These are phyloP conservation scores for Takifugu flavidus DNA, from an alignment of 2,113 vertebrate species.

Conservation along the genomic window DNA sequence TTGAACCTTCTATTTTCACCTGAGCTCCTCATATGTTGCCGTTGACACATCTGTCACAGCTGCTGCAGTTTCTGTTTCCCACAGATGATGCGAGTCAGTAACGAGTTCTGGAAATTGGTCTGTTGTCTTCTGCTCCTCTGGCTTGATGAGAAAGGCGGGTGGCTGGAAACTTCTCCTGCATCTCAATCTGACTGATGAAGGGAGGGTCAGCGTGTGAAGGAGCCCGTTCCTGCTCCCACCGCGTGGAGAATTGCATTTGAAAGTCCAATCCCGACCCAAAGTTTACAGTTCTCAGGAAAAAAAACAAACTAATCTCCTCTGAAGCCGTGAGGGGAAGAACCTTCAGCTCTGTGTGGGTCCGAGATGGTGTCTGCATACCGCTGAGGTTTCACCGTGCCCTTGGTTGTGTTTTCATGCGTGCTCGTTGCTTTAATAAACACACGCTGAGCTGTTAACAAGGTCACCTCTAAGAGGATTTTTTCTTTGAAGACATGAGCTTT, in stretches of 20 bases:
- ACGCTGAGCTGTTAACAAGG: constrained; percentile 40
- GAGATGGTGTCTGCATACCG: background rate
- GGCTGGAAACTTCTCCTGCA: background rate
- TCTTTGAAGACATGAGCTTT: too few relatives aligned
- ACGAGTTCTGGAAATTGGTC: constrained; percentile 8
- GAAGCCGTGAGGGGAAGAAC: constrained; percentile 14
- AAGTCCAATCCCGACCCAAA: constrained; percentile 36
- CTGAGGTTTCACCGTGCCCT: constrained; percentile 21
- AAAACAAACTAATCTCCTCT: constrained; percentile 33
- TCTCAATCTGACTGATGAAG: constrained; percentile 9
- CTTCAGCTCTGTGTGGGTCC: background rate
- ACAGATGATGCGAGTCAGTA: constrained; percentile 4
- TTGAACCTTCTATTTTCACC: constrained; percentile 49
- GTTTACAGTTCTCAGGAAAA: constrained; percentile 4
- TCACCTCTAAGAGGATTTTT: constrained; percentile 47
- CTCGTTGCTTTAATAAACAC: constrained; percentile 6
- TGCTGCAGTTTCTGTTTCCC: background rate
- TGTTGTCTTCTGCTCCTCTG: background rate
- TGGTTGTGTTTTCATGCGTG: constrained; percentile 39
- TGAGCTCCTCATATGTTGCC: constrained; percentile 4
- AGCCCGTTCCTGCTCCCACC: background rate
- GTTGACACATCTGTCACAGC: constrained; percentile 5
- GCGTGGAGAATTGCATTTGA: constrained; percentile 20
- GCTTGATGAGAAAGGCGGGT: background rate
- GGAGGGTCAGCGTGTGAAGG: background rate